Conservation (phyloP, 2,113 vertebrate species). For the Entelurus aequoreus region DNA sequence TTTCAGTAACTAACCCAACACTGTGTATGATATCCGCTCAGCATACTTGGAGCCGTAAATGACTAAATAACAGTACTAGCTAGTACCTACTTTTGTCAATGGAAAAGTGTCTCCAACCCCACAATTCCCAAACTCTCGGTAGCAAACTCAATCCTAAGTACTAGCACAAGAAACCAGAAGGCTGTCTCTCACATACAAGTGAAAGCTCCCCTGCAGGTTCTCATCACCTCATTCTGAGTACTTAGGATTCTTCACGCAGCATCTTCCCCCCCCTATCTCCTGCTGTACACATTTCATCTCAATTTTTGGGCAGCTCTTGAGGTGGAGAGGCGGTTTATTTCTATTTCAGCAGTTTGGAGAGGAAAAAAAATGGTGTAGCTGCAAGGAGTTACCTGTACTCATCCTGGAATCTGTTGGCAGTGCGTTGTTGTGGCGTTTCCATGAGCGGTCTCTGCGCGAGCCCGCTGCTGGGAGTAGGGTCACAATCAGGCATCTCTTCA, state of each 20-base stretch:
- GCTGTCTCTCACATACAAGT: slow-evolving; percentile 35
- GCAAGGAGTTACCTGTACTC: slow-evolving; percentile 85
- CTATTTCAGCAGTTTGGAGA: slow-evolving; percentile 55
- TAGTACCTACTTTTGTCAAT: too few species aligned
- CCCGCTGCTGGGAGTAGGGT: slow-evolving; percentile 69
- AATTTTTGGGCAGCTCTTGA: slow-evolving; percentile 39
- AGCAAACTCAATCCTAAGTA: slow-evolving; percentile 28
- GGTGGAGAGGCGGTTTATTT: slow-evolving; percentile 39
- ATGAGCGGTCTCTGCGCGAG: slow-evolving; percentile 84
- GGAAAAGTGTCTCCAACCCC: too few species aligned
- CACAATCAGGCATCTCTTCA: slow-evolving; percentile 68
- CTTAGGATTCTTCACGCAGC: slow-evolving; percentile 41
- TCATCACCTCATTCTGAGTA: slow-evolving; percentile 38
- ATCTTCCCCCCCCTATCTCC: slow-evolving; percentile 46
- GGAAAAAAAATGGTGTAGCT: slow-evolving; percentile 33
- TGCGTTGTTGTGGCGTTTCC: slow-evolving; percentile 79
- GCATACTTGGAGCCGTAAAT: too few species aligned
- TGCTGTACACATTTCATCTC: slow-evolving; percentile 56
- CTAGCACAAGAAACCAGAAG: slow-evolving; percentile 41
- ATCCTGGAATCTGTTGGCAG: slow-evolving; percentile 78
- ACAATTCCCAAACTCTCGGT: background rate
- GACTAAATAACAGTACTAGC: too few species aligned
- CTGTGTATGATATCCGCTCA: too few species aligned
- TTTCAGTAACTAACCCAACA: too few species aligned
- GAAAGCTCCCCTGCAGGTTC: slow-evolving; percentile 35